These are phyloP conservation scores for Melipona bicolor DNA, from an alignment of 2,888 invertebrate species.

Conservation along the genomic window DNA sequence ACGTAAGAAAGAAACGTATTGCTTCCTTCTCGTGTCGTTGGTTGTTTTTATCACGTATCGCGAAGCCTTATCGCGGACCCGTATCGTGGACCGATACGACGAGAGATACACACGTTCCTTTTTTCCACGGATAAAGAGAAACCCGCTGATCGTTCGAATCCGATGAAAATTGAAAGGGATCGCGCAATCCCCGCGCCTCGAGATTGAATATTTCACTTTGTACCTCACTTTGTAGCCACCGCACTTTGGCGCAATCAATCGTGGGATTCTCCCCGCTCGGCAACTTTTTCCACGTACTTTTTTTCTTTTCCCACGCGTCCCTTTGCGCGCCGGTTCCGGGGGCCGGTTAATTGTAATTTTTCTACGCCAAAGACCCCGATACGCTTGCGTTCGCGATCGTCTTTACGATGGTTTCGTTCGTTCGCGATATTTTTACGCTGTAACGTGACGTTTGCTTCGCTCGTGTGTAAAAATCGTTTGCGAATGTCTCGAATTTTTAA, in stretches of 20 bases:
- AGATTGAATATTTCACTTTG: conserved; percentile 48
- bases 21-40: conserved; percentile 57
- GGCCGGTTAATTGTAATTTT: conserved; percentile 32
- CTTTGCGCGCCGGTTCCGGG: background rate
- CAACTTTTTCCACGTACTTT: conserved; percentile 9
- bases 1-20: conserved; percentile 69
- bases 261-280: background rate
- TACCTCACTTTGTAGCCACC: conserved; percentile 1
- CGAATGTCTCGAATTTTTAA: background rate
- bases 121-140: conserved; percentile 41
- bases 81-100: conserved; percentile 51
- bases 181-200: background rate
- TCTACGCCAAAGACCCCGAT: background rate
- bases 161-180: conserved; percentile 52
- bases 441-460: background rate
- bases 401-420: background rate
- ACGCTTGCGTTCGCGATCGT: background rate
- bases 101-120: conserved; percentile 18
- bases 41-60: conserved; percentile 61
- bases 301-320: conserved; percentile 3
- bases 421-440: background rate
- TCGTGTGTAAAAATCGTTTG: too few relatives aligned
- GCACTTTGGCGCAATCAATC: conserved; percentile 19
- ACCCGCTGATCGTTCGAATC: conserved; percentile 40
- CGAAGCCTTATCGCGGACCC: background rate